Evolutionary conservation across 2,888 invertebrate species (phyloP).

Genomic region (Merodon equestris): DNA sequence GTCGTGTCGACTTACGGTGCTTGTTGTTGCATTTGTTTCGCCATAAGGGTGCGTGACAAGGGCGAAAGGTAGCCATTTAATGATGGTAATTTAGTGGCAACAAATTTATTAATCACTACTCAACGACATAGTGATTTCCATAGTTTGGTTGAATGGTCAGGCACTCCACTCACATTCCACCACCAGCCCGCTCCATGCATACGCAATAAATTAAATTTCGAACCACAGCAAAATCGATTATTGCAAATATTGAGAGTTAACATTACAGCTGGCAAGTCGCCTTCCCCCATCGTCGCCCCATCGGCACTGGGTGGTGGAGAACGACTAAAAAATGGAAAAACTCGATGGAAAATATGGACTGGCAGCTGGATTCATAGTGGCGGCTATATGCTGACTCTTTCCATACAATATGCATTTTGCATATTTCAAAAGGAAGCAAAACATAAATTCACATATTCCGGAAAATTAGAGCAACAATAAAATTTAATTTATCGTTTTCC

Average conservation of each 20-base stretch:
- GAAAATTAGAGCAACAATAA: slow-evolving; percentile 73
- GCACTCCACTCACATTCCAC: too few relatives aligned
- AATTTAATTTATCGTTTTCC: slow-evolving; percentile 70
- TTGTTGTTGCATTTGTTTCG: slow-evolving; percentile 1
- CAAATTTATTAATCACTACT: slow-evolving; percentile 26
- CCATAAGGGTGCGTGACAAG: slow-evolving; percentile 22
- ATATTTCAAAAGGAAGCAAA: slow-evolving; percentile 73
- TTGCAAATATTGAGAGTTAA: slow-evolving; percentile 44
- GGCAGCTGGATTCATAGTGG: slow-evolving; percentile 62
- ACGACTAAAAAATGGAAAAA: slow-evolving; percentile 19
- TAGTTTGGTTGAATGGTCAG: too few relatives aligned
- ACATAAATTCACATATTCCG: slow-evolving; percentile 73
- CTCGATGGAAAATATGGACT: slow-evolving; percentile 49
- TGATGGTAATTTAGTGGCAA: slow-evolving; percentile 46
- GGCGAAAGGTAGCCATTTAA: slow-evolving; percentile 14
- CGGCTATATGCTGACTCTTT: slow-evolving; percentile 67
- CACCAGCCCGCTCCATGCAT: not conserved
- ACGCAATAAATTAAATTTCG: slow-evolving; percentile 4
- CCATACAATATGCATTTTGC: slow-evolving; percentile 72
- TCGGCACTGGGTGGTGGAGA: slow-evolving; percentile 3
- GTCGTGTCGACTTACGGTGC: slow-evolving; percentile 12
- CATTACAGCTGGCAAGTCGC: slow-evolving; percentile 29
- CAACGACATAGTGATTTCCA: too few relatives aligned
- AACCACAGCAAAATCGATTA: slow-evolving; percentile 41
- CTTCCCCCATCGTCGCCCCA: not conserved